These are phyloP conservation scores for Sebastes minor DNA, from an alignment of 2,797 vertebrate genomes.

Conservation along the genomic window DNA sequence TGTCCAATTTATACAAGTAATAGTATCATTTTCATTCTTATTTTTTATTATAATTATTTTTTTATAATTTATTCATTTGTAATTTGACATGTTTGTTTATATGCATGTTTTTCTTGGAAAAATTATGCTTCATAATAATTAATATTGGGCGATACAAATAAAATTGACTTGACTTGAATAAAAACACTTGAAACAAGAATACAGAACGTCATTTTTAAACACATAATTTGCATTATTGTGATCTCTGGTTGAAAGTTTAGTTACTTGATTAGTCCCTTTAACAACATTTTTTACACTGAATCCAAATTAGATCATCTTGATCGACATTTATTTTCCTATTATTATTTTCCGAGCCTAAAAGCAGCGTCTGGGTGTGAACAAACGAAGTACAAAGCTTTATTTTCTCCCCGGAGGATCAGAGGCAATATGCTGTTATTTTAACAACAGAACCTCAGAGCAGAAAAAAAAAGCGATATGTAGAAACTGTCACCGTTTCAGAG, in stretches of 20 bases:
- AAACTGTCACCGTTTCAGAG: conserved; percentile 34
- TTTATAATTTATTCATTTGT: no score
- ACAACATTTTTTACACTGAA: background rate
- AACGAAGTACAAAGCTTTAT: conserved; percentile 42
- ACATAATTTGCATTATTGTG: background rate
- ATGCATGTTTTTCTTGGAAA: no score
- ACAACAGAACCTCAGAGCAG: conserved; percentile 38
- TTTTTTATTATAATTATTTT: no score
- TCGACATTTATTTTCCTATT: background rate
- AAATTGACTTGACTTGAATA: no score
- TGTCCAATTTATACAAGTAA: accelerated
- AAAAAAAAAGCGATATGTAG: background rate
- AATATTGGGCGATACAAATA: no score
- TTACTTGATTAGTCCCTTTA: background rate
- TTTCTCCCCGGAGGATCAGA: conserved; percentile 26
- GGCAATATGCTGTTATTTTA: conserved; percentile 16
- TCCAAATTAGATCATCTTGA: background rate
- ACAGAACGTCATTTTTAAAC: background rate
- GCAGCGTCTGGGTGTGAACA: background rate
- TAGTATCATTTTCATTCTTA: no score
- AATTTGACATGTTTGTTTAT: no score
- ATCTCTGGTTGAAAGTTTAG: background rate
- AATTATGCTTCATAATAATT: no score
- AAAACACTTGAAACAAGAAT: no score
- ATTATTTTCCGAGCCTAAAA: no score